Evolutionary conservation across 2,113 vertebrate species (phyloP).

Genomic region (Nerophis lumbriciformis): DNA sequence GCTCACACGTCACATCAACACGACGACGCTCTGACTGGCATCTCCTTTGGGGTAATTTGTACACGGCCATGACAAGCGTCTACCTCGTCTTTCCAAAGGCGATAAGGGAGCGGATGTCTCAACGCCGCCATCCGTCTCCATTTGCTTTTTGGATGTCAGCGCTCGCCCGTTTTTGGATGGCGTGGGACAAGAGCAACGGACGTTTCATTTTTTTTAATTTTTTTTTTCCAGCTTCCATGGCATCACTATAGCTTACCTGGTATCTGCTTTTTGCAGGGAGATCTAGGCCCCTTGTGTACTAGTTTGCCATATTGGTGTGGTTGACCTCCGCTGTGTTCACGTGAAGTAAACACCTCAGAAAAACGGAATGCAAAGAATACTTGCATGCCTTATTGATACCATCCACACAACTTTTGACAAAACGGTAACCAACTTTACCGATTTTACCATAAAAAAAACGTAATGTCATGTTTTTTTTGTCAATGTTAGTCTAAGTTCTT

Average conservation of each 20-base stretch:
- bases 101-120: constrained; percentile 35
- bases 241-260: too few relatives aligned
- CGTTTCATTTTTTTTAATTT: too few relatives aligned
- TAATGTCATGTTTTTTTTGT: too few relatives aligned
- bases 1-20: neutral
- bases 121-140: constrained; percentile 53
- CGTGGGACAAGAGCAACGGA: constrained; percentile 22
- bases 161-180: constrained; percentile 33
- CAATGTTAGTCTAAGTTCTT: too few relatives aligned
- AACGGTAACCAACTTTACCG: neutral
- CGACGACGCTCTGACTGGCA: constrained; percentile 6
- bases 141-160: constrained; percentile 37
- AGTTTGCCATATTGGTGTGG: too few relatives aligned
- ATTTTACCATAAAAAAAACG: too few relatives aligned
- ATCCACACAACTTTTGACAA: constrained; percentile 7
- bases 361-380: too few relatives aligned
- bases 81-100: constrained; percentile 39
- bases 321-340: too few relatives aligned
- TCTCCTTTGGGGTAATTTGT: constrained; percentile 48
- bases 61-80: constrained; percentile 35
- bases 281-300: too few relatives aligned
- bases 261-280: too few relatives aligned
- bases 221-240: too few relatives aligned
- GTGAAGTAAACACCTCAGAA: too few relatives aligned
- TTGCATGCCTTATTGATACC: neutral